A percentile compares a stretch with the other conserved stretches of the same genome.
phyloP scores from a whole-genome alignment of 1,140 invertebrate genomes.

The Drosophila sproati region DNA sequence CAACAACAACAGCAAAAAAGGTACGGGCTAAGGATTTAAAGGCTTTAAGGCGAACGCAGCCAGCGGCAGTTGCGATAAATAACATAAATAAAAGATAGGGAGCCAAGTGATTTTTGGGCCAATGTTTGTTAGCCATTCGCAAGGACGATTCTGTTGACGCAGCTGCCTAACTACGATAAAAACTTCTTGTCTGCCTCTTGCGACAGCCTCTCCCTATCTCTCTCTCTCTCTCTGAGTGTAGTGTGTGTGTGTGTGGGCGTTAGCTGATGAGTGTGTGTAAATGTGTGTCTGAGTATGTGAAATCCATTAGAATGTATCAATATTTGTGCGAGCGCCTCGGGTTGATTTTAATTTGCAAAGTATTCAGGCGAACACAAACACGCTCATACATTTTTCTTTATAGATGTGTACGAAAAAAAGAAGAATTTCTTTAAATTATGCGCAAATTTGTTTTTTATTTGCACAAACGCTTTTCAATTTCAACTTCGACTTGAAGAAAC shows the following conservation, averaged over 20 bases:
- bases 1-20: conserved; percentile 9
- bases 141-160: conserved; percentile 67
- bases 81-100: conserved; percentile 79
- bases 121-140: conserved; percentile 66
- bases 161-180: conserved; percentile 80
- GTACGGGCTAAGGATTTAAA: conserved; percentile 55
- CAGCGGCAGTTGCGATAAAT: conserved; percentile 68
- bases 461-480: conserved; percentile 74
- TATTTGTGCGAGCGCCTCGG: conserved; percentile 77
- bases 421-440: conserved; percentile 65
- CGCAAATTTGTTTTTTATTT: conserved; percentile 78
- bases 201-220: conserved; percentile 47
- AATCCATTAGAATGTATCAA: conserved; percentile 84
- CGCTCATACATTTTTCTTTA: conserved; percentile 7
- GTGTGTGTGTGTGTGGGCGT: conserved; percentile 15
- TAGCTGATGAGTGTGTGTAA: conserved; percentile 5
- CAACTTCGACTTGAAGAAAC: conserved; percentile 41
- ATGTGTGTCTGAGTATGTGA: conserved; percentile 47
- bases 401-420: conserved; percentile 1
- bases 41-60: conserved; percentile 58
- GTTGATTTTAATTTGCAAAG: conserved; percentile 80
- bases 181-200: conserved; percentile 61
- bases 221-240: conserved; percentile 16
- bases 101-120: conserved; percentile 61
- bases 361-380: conserved; percentile 51